A percentile compares a stretch with the other conserved stretches of the same genome.
Conservation (phyloP, 2,797 vertebrate genomes). For the Siniperca undulata region DNA sequence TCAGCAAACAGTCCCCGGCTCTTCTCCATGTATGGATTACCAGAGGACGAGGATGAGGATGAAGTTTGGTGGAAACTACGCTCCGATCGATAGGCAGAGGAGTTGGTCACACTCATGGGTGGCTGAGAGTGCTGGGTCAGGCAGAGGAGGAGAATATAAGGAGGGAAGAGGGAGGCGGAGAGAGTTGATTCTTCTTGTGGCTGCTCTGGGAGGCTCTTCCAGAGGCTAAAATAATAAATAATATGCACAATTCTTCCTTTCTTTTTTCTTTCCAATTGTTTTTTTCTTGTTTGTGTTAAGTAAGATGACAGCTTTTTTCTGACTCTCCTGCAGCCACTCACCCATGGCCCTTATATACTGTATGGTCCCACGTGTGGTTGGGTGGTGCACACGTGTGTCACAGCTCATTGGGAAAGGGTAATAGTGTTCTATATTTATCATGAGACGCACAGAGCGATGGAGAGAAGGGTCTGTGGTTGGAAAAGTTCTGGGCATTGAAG, state of each 20-base stretch:
- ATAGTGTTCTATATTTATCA: slow-evolving; percentile 87
- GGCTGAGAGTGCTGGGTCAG: slow-evolving; percentile 58
- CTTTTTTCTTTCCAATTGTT: not conserved
- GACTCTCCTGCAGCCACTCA: slow-evolving; percentile 24
- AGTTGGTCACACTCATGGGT: slow-evolving; percentile 87
- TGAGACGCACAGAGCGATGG: slow-evolving; percentile 53
- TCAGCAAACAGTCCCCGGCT: slow-evolving; percentile 89
- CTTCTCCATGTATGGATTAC: slow-evolving; percentile 93
- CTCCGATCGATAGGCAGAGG: slow-evolving; percentile 91
- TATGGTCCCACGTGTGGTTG: slow-evolving; percentile 17
- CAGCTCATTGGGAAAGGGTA: slow-evolving; percentile 76
- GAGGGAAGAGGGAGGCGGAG: slow-evolving; percentile 61
- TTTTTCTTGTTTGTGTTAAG: not conserved
- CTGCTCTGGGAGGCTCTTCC: slow-evolving; percentile 44
- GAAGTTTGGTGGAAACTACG: slow-evolving; percentile 88
- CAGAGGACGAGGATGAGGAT: slow-evolving; percentile 79
- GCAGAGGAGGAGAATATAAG: slow-evolving; percentile 68
- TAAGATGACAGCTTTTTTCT: slow-evolving; percentile 6
- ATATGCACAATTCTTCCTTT: slow-evolving; percentile 7
- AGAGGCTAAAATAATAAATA: slow-evolving; percentile 18
- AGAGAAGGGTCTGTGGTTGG: slow-evolving; percentile 78
- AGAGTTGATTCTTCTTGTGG: slow-evolving; percentile 41
- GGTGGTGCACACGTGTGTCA: slow-evolving; percentile 67
- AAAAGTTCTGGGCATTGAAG: slow-evolving; percentile 78
- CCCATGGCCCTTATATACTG: slow-evolving; percentile 60